These are phyloP conservation scores for Orthonychiurus folsomi DNA, from an alignment of 2,888 invertebrate species.

Conservation along the genomic window DNA sequence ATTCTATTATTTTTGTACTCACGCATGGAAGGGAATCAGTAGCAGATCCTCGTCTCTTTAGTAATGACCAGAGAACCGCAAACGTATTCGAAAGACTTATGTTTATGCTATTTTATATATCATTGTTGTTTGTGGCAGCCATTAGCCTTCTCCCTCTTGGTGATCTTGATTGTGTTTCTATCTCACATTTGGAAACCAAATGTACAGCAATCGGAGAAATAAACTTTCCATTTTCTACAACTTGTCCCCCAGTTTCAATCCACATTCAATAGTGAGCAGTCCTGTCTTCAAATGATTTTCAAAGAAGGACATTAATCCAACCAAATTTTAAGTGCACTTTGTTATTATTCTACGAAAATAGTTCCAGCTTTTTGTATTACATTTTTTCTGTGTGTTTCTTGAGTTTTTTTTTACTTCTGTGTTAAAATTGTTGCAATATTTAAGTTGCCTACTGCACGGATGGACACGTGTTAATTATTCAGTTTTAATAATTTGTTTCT, in stretches of 20 bases:
- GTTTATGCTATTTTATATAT: too few relatives aligned
- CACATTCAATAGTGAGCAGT: neutral
- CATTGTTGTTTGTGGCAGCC: neutral
- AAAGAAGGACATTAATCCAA: neutral
- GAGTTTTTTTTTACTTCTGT: too few relatives aligned
- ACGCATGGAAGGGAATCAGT: neutral
- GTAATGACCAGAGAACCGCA: neutral
- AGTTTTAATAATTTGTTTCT: conserved; percentile 6
- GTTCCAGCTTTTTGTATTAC: neutral
- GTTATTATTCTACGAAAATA: neutral
- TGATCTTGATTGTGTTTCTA: too few relatives aligned
- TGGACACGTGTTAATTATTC: too few relatives aligned
- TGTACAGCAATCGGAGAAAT: neutral
- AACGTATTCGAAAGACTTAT: neutral
- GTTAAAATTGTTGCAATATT: neutral
- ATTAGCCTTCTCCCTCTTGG: neutral
- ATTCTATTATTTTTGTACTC: neutral
- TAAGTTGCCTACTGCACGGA: neutral
- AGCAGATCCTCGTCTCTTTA: neutral
- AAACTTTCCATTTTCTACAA: neutral
- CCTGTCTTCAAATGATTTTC: neutral
- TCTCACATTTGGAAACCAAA: too few relatives aligned
- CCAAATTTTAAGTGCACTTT: neutral
- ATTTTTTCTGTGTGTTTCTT: too few relatives aligned
- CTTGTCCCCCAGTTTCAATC: neutral